Base-by-base conservation (phyloP, 2,888 invertebrate species). In the Amphipyra berbera region DNA sequence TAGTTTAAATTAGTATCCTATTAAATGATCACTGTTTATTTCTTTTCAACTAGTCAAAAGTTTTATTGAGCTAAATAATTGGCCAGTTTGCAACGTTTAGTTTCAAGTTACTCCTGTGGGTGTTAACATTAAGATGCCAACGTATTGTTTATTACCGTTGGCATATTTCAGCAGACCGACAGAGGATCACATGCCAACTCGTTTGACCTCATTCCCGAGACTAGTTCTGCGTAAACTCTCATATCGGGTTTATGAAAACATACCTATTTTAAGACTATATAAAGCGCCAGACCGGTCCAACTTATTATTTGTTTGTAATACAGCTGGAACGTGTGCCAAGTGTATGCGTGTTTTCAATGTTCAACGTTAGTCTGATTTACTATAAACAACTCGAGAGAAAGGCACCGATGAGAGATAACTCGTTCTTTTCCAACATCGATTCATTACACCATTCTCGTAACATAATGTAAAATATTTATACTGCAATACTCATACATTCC, bases 191-290 rank as follows among this genome's bases (percentile, higher is more conserved):
- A 90, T 90, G 93, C 94, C 91, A 93, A 91, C 88, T 90, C 87
- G 88, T 88, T 88, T 91, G 93, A 94, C 94, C 94, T 90, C 93
- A 92, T 94, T 94, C 90, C 85, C 84, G 86, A 81, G 87, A 89
- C 90, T 89, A 89, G 90, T 89, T 88, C 91, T 91, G 91, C 87
- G 91, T 93, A 91, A 91, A 92, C 90, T 92, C 89, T 89, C 90
- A 90, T 91, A 92, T 93, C 89, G 90, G 86, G 84, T 87, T 90
- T 91, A 93, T 91, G 90, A 92, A 93, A 92, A 93, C 92, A 92
- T 82, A 83, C 74, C 89, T 94, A 94, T 93, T 93, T 93, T 91
- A 89, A 93, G 90, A 84, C 79, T 79, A 83, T 83, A 84, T 88
- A 88, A 85, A 88, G 84, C 85, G 77, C 79, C 88, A 88, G 87